Base-by-base conservation (phyloP, 1,140 invertebrate genomes). In the Phenacoccus solenopsis region DNA sequence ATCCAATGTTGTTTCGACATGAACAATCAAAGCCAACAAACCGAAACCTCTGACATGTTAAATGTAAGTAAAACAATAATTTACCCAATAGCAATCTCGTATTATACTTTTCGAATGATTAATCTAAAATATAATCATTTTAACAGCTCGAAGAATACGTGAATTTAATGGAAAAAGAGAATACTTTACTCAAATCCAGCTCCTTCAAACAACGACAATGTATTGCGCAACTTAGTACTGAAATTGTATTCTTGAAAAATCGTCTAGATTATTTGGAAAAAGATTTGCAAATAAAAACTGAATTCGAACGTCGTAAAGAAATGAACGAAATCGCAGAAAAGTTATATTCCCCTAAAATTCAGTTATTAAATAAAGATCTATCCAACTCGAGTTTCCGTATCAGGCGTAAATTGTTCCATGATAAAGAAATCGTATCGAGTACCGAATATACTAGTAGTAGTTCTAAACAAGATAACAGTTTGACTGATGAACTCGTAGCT, bases 21-120 rank as follows among this genome's bases (percentile, higher is more conserved):
- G 10, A 25, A 24, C 13, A 64, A 64, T 64, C 59, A 64, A 64
- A 64, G 59, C 25, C 59, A 64, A 27, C 59, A 64, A 22, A 64
- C 59, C 22, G 59, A 64, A 64, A 4, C 21, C 16, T 4, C 4
- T 22, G 25, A 22, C 25, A 25, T 20, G 12, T 9, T 25, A 25
- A 64, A 64, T 24, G 59, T 64, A 64, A 64, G 59, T 59, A 13
- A 32, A 32, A 32, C 30, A 32, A 7, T 32, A 32, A 32, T 16
- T 10, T 9, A 49, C 38, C n/a, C n/a, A 25, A 22, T 64, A 5
- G 22, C 25, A 10, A 22, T 38, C n/a, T 10, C 32, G 32, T n/a
- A 38, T 10, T 9, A 38, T 10, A 10, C 32, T 38, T 10, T 10
- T 38, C n/a, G 9, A 38, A 38, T 38, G n/a, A 38, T 38, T n/a